Percentiles rank a stretch among this genome's conserved stretches.
phyloP scores from a whole-genome alignment of 2,888 invertebrate genomes.

The Tetheella fluctuosa region DNA sequence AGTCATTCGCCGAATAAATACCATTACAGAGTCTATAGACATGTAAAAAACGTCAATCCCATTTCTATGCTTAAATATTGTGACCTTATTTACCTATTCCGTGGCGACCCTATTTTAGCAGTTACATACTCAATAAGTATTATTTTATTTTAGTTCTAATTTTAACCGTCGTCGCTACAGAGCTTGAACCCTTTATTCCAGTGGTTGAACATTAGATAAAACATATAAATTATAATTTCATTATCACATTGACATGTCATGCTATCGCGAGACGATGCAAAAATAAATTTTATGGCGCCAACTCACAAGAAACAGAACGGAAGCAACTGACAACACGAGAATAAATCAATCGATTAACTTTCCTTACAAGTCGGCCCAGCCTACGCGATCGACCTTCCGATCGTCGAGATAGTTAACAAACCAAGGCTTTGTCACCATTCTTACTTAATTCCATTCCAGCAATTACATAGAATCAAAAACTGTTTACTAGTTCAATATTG shows the following conservation, averaged over 20 bases:
- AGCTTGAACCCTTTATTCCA: not conserved
- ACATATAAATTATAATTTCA: not conserved
- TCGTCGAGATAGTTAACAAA: conserved; percentile 15
- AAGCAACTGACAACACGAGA: conserved; percentile 27
- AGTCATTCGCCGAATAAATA: too few species aligned
- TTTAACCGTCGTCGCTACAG: not conserved
- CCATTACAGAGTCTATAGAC: too few species aligned
- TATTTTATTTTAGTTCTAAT: not conserved
- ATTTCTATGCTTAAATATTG: too few species aligned
- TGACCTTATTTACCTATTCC: too few species aligned
- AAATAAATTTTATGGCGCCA: conserved; percentile 4
- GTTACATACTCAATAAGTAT: too few species aligned
- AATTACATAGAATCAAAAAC: conserved; percentile 32
- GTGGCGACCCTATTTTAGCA: too few species aligned
- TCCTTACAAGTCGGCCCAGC: conserved; percentile 27
- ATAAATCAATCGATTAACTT: conserved; percentile 36
- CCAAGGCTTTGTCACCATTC: conserved; percentile 32
- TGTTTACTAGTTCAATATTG: conserved; percentile 40
- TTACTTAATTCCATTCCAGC: conserved; percentile 26
- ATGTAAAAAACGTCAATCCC: too few species aligned
- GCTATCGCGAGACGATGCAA: not conserved
- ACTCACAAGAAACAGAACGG: not conserved
- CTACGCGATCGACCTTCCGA: conserved; percentile 25
- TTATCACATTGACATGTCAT: not conserved
- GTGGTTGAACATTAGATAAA: not conserved